A percentile compares a stretch with the other conserved stretches of the same genome.
Conservation (phyloP, 2,113 vertebrate genomes). For the Prietella phreatophila region DNA sequence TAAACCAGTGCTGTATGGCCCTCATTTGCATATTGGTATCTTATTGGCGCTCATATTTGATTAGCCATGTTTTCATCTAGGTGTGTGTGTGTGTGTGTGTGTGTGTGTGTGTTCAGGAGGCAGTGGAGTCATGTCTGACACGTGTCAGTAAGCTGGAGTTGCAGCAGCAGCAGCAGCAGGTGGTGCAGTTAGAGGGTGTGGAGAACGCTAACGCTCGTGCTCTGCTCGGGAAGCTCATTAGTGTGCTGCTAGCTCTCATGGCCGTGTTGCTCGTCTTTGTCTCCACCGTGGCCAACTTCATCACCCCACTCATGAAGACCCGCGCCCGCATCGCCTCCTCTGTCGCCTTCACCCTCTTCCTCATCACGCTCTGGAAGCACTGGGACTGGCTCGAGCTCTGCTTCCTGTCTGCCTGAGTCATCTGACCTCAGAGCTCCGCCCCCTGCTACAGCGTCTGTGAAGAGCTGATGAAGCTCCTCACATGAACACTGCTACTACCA, state of each 20-base stretch:
- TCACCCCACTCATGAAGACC: conserved; percentile 98
- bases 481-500: conserved; percentile 7
- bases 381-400: conserved; percentile 90
- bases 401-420: conserved; percentile 83
- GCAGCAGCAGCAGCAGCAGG: conserved; percentile 91
- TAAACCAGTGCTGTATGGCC: neutral
- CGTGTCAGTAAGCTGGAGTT: conserved; percentile 92
- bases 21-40: neutral
- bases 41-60: neutral
- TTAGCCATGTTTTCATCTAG: neutral
- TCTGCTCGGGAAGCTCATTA: conserved; percentile 97
- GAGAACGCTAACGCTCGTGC: conserved; percentile 95
- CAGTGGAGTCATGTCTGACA: conserved; percentile 92
- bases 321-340: conserved; percentile 86
- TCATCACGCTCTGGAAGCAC: conserved; percentile 93
- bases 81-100: conserved; percentile 15
- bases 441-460: neutral
- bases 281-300: conserved; percentile 96
- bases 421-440: neutral
- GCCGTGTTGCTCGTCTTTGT: conserved; percentile 97
- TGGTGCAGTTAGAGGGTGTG: conserved; percentile 91
- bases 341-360: conserved; percentile 81
- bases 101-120: conserved; percentile 76
- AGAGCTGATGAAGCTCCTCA: conserved; percentile 1
- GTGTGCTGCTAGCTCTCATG: conserved; percentile 96